Percentiles rank a stretch among this genome's conserved stretches.
Evolutionary conservation across 2,888 invertebrate species (phyloP).

Genomic region (Nomada fucata): DNA sequence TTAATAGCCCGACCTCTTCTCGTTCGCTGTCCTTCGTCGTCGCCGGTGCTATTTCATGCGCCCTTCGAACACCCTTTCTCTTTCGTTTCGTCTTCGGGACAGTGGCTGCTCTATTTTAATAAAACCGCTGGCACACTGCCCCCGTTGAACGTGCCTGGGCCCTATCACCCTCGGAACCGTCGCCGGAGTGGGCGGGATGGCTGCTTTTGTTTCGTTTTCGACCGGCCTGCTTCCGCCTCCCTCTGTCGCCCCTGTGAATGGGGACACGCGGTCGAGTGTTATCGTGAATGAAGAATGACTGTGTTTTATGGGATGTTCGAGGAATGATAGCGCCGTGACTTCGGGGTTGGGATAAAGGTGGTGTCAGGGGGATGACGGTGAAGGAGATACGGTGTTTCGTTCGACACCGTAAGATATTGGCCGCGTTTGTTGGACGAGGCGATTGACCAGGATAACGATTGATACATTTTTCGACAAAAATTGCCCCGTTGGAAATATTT

Average conservation of each 20-base stretch:
- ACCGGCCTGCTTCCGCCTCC: background rate
- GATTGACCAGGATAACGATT: too few species aligned
- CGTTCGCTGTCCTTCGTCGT: slow-evolving; percentile 44
- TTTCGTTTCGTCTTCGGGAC: slow-evolving; percentile 41
- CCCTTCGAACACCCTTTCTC: slow-evolving; percentile 48
- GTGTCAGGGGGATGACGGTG: background rate
- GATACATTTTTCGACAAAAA: too few species aligned
- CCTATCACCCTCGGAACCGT: slow-evolving; percentile 19
- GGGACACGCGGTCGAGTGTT: background rate
- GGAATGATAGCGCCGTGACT: slow-evolving; percentile 4
- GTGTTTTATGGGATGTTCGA: slow-evolving; percentile 14
- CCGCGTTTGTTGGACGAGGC: too few species aligned
- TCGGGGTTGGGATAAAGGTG: too few species aligned
- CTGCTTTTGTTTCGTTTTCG: slow-evolving; percentile 37
- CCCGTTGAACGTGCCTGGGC: slow-evolving; percentile 77
- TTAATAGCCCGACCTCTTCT: slow-evolving; percentile 63
- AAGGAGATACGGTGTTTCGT: background rate
- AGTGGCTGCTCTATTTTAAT: slow-evolving; percentile 78
- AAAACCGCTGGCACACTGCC: slow-evolving; percentile 82
- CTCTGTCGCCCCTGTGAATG: slow-evolving; percentile 4
- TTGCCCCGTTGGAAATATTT: too few species aligned
- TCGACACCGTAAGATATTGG: background rate
- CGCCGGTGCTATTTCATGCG: slow-evolving; percentile 13
- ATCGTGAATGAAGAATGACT: slow-evolving; percentile 14
- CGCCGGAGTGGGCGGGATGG: background rate